phyloP scores from a whole-genome alignment of 2,113 vertebrate genomes.

The Lynx canadensis region DNA sequence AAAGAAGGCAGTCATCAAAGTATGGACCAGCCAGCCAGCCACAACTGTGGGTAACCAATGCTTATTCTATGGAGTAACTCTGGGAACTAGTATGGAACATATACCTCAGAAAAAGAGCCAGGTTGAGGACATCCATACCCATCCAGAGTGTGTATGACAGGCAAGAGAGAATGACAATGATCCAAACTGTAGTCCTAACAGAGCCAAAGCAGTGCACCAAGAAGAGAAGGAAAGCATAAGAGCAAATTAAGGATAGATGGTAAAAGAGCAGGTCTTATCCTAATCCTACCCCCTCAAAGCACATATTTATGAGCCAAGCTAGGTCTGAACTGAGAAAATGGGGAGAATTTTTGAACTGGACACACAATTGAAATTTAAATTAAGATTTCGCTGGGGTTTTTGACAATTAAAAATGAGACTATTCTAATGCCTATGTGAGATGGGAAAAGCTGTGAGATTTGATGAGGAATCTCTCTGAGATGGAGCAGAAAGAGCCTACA shows the following conservation, averaged over 20 bases:
- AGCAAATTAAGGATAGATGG: not conserved
- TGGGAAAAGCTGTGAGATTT: not conserved
- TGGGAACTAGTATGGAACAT: not conserved
- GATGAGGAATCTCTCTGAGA: not conserved
- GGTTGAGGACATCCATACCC: not conserved
- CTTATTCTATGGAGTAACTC: not conserved
- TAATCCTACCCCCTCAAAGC: not conserved
- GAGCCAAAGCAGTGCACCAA: not conserved
- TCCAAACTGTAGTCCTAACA: not conserved
- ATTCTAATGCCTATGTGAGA: not conserved
- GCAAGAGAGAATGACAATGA: not conserved
- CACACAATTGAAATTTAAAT: not conserved
- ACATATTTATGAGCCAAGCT: not conserved
- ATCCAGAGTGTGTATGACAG: not conserved
- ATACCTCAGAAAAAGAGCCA: not conserved
- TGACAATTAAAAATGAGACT: not conserved
- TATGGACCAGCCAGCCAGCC: not conserved
- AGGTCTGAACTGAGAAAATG: not conserved
- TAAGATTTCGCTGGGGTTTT: not conserved
- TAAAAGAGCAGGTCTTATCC: not conserved
- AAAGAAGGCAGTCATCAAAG: not conserved
- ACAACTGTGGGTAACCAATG: no score
- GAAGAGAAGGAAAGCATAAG: not conserved
- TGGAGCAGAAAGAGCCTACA: not conserved
- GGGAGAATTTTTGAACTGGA: not conserved